Base-by-base conservation (phyloP, 2,888 invertebrate genomes). In the Hedychridium roseum region DNA sequence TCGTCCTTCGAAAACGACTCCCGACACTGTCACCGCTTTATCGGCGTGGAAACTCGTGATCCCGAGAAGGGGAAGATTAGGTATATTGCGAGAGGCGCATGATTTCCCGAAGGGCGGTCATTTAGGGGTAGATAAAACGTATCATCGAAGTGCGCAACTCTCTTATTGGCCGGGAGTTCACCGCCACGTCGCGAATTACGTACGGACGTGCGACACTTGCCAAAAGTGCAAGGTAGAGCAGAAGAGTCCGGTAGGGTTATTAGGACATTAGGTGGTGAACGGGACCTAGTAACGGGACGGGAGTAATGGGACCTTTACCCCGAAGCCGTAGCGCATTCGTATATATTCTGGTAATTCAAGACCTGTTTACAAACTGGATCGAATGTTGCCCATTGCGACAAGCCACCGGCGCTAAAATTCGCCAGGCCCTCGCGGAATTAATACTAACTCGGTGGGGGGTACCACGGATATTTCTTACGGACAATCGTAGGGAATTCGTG, bases 81-180 rank as follows among this genome's bases (percentile, higher is more conserved):
- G 32, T 1, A 44, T 42, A 0, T 32, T 53, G 0, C 2, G 5
- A 2, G 57, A 53, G 6, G 41, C 26, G 14, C 54, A 59, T 26
- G 43, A 57, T 18, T 37, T 11, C 1, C 43, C 53, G 3, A 49
- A 37, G 2, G 41, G 58, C 0, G 66, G 50, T 7, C 64, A 66
- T 23, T 34, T 53, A 1, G 59, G 64, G 0, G 41, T 48, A 0
- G 43, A 49, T 1, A 64, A 60, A 18, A 60, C 63, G 0, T 54
- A 36, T 5, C 28, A 40, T 1, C 35, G 63, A 4, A 21, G 53
- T 4, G 7, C 38, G 1, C 2, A 38, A 7, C 18, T 21, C 4
- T 65, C 50, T 26, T 68, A 52, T 30, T 68, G 65, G 69, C 66
- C 67, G 1, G 18, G 45, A 7, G 56, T 64, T 54, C 32, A 39